These are phyloP conservation scores for Cotesia congregata DNA, from an alignment of 2,888 invertebrate species.

Conservation along the genomic window DNA sequence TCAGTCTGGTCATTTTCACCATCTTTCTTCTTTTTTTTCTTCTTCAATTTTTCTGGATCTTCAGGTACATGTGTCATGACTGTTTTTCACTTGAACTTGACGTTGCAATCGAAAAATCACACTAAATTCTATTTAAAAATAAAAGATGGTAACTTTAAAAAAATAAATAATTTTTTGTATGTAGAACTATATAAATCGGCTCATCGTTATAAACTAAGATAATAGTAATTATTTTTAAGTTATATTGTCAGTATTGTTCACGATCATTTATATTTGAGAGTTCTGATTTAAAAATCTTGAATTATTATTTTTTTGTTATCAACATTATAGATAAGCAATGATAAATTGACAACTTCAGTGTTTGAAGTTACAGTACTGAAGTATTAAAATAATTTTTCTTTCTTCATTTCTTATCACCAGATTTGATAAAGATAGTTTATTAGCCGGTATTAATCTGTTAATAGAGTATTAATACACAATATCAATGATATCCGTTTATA, in stretches of 20 bases:
- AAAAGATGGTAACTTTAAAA: not conserved
- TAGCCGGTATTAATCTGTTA: not conserved
- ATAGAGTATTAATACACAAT: not conserved
- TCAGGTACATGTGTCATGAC: slow-evolving; percentile 55
- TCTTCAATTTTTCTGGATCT: slow-evolving; percentile 44
- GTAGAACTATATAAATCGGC: not conserved
- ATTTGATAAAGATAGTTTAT: not conserved
- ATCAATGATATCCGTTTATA: not conserved
- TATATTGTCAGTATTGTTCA: not conserved
- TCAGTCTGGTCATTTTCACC: slow-evolving; percentile 42
- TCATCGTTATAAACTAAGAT: not conserved
- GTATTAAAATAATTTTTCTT: not conserved
- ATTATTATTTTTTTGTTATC: not conserved
- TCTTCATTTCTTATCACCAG: not conserved
- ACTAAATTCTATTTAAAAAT: not conserved
- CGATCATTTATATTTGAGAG: not conserved
- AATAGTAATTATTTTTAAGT: not conserved
- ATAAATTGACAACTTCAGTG: not conserved
- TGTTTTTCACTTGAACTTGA: not conserved
- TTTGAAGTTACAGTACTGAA: not conserved
- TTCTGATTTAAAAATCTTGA: not conserved
- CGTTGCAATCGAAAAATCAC: not conserved
- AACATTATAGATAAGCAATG: not conserved
- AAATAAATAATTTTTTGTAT: not conserved
- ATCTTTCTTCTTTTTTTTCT: slow-evolving; percentile 42